Evolutionary conservation across 2,113 vertebrate genomes (phyloP).

Genomic region (Daboia siamensis): DNA sequence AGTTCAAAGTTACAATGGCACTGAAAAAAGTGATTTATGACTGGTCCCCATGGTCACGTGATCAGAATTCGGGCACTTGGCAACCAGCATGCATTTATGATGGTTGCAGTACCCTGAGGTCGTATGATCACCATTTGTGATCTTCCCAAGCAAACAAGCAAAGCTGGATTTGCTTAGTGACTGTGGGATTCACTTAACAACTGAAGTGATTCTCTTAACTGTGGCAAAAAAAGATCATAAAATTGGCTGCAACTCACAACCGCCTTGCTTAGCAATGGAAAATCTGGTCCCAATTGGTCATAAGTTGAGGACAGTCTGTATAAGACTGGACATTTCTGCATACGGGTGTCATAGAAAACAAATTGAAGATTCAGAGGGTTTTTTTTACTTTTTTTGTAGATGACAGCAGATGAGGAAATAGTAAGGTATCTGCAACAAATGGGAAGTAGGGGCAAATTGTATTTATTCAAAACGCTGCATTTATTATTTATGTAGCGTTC

Average conservation of each 20-base stretch:
- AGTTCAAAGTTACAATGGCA: neutral
- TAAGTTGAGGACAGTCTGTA: neutral
- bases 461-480: neutral
- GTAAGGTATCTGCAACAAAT: neutral
- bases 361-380: neutral
- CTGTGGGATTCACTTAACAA: neutral
- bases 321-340: neutral
- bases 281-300: neutral
- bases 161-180: neutral
- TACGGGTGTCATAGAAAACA: neutral
- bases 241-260: neutral
- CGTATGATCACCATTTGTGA: neutral
- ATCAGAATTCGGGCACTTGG: neutral
- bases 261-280: neutral
- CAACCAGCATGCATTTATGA: neutral
- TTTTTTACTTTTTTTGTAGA: neutral
- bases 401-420: neutral
- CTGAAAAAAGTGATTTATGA: neutral
- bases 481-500: neutral
- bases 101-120: neutral
- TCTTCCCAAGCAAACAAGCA: neutral
- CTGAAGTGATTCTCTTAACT: neutral
- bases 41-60: neutral
- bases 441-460: neutral
- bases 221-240: neutral